These are phyloP conservation scores for Alfaro cultratus DNA, from an alignment of 2,797 vertebrate species.

Conservation along the genomic window DNA sequence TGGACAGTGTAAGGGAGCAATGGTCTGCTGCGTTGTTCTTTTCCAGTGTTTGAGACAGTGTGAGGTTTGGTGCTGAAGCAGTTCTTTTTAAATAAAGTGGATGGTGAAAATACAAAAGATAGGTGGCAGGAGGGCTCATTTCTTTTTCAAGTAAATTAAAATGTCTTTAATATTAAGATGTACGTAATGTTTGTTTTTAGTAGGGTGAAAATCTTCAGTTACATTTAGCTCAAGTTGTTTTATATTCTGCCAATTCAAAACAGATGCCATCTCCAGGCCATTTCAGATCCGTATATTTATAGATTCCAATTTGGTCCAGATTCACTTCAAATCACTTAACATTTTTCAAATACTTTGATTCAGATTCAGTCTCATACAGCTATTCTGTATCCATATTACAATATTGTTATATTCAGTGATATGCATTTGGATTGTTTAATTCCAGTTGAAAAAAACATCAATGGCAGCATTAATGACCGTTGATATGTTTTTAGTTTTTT, in stretches of 20 bases:
- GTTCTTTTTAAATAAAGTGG: neutral
- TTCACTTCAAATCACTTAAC: neutral
- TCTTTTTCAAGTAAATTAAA: neutral
- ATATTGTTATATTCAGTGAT: neutral
- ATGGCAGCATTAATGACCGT: neutral
- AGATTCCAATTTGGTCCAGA: neutral
- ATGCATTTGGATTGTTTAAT: neutral
- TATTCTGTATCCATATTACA: neutral
- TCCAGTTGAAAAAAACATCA: neutral
- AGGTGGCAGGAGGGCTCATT: neutral
- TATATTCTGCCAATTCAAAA: neutral
- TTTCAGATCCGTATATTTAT: neutral
- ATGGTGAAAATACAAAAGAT: neutral
- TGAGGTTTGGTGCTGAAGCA: neutral
- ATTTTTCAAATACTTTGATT: neutral
- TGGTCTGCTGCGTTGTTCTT: neutral
- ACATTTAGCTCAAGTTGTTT: neutral
- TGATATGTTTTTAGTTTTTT: neutral
- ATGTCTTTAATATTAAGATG: neutral
- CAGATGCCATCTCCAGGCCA: neutral
- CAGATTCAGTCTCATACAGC: neutral
- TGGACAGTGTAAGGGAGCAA: constrained; percentile 28
- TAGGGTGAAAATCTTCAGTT: neutral
- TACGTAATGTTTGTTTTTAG: neutral
- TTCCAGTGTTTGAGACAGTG: neutral